A percentile compares a stretch with the other conserved stretches of the same genome.
phyloP scores from a whole-genome alignment of 1,140 invertebrate genomes.

The Holotrichia oblita region DNA sequence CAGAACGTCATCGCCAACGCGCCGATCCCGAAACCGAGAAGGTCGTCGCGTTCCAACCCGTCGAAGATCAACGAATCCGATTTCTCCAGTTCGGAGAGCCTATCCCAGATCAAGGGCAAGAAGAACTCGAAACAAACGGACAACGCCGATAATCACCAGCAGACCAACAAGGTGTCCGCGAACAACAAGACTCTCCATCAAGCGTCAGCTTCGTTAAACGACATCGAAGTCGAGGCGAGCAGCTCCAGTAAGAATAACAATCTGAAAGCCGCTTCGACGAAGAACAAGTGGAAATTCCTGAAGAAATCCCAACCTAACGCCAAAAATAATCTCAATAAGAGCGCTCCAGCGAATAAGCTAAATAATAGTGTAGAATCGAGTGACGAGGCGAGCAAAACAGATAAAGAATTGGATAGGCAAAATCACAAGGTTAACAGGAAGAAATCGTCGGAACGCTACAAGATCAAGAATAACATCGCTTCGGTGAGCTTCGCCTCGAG shows the following conservation, averaged over 20 bases:
- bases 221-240: background rate
- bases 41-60: background rate
- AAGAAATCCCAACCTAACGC: slow-evolving; percentile 15
- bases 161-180: background rate
- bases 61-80: slow-evolving; percentile 3
- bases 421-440: slow-evolving; percentile 24
- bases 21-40: slow-evolving; percentile 9
- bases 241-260: slow-evolving; percentile 3
- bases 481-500: slow-evolving; percentile 2
- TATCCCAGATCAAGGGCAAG: background rate
- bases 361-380: background rate
- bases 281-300: slow-evolving; percentile 33
- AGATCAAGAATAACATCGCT: background rate
- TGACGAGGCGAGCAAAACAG: slow-evolving; percentile 23
- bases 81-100: background rate
- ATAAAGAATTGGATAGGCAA: slow-evolving; percentile 28
- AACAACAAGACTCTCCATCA: slow-evolving; percentile 4
- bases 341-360: background rate
- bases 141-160: background rate
- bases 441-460: slow-evolving; percentile 36
- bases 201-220: background rate
- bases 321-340: slow-evolving; percentile 10
- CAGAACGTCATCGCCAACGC: background rate
- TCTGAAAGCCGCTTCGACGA: background rate
- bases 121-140: background rate